phyloP scores from a whole-genome alignment of 2,113 vertebrate species.

The Leptobrachium leishanense region DNA sequence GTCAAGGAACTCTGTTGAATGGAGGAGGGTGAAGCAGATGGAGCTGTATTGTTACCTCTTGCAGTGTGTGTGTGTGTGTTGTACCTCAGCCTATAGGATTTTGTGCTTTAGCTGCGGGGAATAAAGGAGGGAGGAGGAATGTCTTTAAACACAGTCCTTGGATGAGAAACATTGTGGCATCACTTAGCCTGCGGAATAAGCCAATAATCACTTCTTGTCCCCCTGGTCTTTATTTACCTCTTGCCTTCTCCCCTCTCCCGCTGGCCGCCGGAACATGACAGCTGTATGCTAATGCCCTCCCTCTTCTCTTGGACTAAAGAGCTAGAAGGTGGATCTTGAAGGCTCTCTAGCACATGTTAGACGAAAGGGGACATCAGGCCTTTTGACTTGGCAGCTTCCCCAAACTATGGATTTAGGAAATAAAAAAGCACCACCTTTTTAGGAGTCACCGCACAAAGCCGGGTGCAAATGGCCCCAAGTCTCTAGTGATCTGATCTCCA shows the following conservation, averaged over 20 bases:
- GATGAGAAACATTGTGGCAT: constrained; percentile 21
- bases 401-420: constrained; percentile 5
- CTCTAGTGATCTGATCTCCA: constrained; percentile 18
- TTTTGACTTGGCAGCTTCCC: background rate
- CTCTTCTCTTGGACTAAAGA: constrained; percentile 49
- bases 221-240: background rate
- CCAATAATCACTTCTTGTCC: constrained; percentile 18
- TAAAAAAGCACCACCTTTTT: constrained; percentile 36
- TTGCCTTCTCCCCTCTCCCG: background rate
- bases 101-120: constrained; percentile 22
- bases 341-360: background rate
- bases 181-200: constrained; percentile 36
- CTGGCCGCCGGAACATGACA: constrained; percentile 54
- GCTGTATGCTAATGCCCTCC: constrained; percentile 79
- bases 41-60: constrained; percentile 23
- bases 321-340: constrained; percentile 60
- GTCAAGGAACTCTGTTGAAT: constrained; percentile 9
- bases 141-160: background rate
- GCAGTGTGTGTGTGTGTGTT: background rate
- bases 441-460: constrained; percentile 34
- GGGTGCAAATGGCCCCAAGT: background rate
- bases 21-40: constrained; percentile 32
- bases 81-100: constrained; percentile 27
- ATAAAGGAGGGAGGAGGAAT: constrained; percentile 24
- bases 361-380: constrained; percentile 20